phyloP scores from a whole-genome alignment of 2,797 vertebrate species.

The Muscicapa comitata region DNA sequence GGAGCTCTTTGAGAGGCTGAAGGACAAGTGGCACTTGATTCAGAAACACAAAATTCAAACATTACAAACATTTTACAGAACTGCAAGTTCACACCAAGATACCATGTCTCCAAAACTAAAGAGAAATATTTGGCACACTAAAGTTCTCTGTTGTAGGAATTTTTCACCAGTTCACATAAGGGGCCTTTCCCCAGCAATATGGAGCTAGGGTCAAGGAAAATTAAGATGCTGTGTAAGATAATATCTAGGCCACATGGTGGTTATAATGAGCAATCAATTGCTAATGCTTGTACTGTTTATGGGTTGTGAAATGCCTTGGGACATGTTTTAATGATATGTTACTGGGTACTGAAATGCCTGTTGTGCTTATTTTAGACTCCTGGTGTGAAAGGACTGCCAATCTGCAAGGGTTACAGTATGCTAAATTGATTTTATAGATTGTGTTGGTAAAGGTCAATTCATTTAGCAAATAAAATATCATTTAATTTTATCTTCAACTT shows the following conservation, averaged over 20 bases:
- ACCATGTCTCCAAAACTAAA: background rate
- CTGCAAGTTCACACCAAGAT: background rate
- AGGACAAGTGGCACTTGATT: background rate
- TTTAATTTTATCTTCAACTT: slow-evolving; percentile 10
- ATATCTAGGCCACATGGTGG: background rate
- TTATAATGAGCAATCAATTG: background rate
- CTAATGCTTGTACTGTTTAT: background rate
- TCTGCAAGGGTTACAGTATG: background rate
- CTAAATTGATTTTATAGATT: slow-evolving; percentile 32
- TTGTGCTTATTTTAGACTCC: background rate
- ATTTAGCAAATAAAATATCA: slow-evolving; percentile 36
- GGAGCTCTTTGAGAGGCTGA: background rate
- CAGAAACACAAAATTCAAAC: background rate
- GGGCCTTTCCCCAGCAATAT: background rate
- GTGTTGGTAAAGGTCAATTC: slow-evolving; percentile 22
- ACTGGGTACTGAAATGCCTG: background rate
- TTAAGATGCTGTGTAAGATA: background rate
- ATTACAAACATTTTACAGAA: background rate
- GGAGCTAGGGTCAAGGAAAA: background rate
- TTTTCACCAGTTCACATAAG: background rate
- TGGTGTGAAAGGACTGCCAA: background rate
- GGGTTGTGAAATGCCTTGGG: slow-evolving; percentile 11
- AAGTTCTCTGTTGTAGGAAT: background rate
- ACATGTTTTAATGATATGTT: background rate
- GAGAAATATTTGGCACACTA: background rate